Conservation (phyloP, 2,797 vertebrate species). For the Artibeus jamaicensis region DNA sequence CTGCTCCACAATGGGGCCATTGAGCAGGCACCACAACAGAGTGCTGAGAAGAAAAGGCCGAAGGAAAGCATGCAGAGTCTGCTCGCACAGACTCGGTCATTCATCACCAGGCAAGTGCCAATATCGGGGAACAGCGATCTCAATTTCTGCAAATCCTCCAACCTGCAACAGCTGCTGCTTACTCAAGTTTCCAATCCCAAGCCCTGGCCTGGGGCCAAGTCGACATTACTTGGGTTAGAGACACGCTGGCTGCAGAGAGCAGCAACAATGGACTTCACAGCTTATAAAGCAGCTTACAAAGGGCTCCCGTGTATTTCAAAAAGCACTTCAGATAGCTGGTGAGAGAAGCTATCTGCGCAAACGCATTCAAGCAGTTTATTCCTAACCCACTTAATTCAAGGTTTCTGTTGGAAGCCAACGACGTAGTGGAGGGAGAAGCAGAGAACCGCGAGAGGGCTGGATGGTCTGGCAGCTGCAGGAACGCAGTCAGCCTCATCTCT, state of each 20-base stretch:
- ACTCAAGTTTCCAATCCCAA: constrained; percentile 51
- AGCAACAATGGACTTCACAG: constrained; percentile 76
- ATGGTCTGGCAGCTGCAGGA: not conserved
- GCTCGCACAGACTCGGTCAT: constrained; percentile 69
- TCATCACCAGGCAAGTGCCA: constrained; percentile 71
- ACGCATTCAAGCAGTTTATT: constrained; percentile 71
- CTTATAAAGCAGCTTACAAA: constrained; percentile 75
- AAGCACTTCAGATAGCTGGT: constrained; percentile 69
- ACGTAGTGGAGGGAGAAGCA: not conserved
- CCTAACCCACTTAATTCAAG: constrained; percentile 70
- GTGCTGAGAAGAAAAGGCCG: constrained; percentile 63
- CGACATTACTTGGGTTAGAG: constrained; percentile 67
- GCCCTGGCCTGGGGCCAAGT: constrained; percentile 58
- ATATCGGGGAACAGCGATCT: constrained; percentile 76
- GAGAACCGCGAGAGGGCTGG: not conserved
- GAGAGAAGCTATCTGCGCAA: constrained; percentile 73
- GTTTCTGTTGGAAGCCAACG: constrained; percentile 40
- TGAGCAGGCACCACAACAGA: constrained; percentile 71
- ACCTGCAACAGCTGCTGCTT: constrained; percentile 74
- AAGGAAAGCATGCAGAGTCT: constrained; percentile 67
- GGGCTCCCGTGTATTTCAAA: constrained; percentile 72
- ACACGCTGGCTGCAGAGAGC: constrained; percentile 59
- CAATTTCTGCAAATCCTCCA: constrained; percentile 78
- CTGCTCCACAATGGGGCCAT: constrained; percentile 76
- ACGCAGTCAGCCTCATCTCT: not conserved